Evolutionary conservation across 2,113 vertebrate species (phyloP), one percentile per base, ranked within the genome.

Genomic region (Psittacula cyanocephala): DNA sequence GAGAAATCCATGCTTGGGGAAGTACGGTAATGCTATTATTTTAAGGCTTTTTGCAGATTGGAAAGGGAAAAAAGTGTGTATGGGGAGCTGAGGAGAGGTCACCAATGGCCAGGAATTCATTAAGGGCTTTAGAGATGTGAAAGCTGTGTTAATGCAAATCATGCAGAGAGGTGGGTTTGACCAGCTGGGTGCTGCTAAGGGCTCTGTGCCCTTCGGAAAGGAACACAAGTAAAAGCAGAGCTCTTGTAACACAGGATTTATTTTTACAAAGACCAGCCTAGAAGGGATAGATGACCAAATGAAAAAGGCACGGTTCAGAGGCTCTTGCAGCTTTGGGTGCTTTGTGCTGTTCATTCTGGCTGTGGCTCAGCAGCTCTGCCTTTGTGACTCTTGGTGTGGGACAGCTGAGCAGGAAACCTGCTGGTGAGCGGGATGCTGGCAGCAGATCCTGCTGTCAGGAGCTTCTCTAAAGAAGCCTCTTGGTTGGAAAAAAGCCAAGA

Each of bases 41-140:
- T 55, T n/a, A 84, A 69, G 63, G 95, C 68, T 71, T 50, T 81
- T 86, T 29, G 64, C 28, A 43, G 92, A 33, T 74, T 68, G 50
- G 65, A 76, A 65, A 71, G 46, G 25, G 5, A 17, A 37, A 78
- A 82, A 63, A 23, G 41, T 6, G 74, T 52, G 44, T 86, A 43
- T 71, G 2, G 15, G 81, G 85, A 65, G 88, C 81, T 72, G 79
- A 88, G 83, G 72, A 70, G 72, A 86, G 91, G 88, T 81, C 72
- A 81, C 12, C 3, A 75, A 88, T 62, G 86, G 80, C 83, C 86
- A 96, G 92, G 91, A 95, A 91, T 86, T 92, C 69, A 29, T 88
- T 67, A 88, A 95, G 92, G 89, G 93, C 92, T 92, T 93, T 93
- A 78, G 88, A 70, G 91, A 93, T 95, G 93, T 46, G 91, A 93